Evolutionary conservation across 2,888 invertebrate genomes (phyloP), one percentile per base, ranked within the genome.

Genomic region (Timandra comae): DNA sequence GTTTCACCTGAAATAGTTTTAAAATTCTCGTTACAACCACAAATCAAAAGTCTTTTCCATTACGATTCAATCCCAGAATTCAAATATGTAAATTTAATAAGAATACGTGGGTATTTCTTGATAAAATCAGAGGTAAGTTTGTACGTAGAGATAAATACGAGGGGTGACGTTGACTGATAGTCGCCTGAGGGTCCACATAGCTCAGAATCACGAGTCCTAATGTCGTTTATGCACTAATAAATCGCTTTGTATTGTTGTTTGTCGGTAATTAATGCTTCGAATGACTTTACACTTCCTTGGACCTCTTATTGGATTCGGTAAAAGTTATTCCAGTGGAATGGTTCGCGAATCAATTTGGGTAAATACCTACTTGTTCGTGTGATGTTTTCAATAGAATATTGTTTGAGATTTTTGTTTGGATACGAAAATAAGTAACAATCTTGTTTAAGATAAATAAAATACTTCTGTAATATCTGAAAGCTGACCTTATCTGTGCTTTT

Each of bases 91-190:
- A 35, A 38, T 45, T 41, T 43, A 16, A 16, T 16, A 16, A 16
- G 6, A 16, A 16, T 16, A 16, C 16, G 16, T 16, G 3, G 16
- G 16, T 16, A 16, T 16, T 16, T 16, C 16, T 5, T 16, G 16
- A 16, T 16, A 16, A 16, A 16, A 16, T 47, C 40, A 20, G 33
- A 43, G 51, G 46, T 48, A 48, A 46, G 53, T 41, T 45, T 48
- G 45, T 45, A n/a, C n/a, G 47, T 56, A 56, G 72, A 78, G 77
- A 80, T 79, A 77, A 79, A 81, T 79, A 74, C 69, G 59, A 63
- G 58, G 63, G 50, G 51, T 67, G 80, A 80, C 80, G 51, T 71
- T 79, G 81, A 81, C 60, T 58, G 72, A 81, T 80, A 53, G 76
- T 55, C 61, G 33, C 37, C 33, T 9, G 10, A 24, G 19, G 29